Conservation (phyloP, 1,140 invertebrate species). For the Microplitis demolitor region DNA sequence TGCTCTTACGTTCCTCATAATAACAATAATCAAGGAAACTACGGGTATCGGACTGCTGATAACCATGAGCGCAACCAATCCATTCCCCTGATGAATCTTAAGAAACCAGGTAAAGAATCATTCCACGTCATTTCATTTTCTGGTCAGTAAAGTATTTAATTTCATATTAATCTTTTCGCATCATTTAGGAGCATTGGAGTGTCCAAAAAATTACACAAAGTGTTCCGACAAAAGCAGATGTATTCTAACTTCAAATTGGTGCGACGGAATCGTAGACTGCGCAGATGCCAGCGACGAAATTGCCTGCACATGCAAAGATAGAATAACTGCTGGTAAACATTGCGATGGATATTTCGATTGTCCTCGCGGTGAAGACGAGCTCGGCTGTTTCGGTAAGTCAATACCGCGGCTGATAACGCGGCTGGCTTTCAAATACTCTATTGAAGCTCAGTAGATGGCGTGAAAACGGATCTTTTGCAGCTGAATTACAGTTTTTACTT, state of each 20-base stretch:
- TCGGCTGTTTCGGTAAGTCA: constrained; percentile 71
- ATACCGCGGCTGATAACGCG: neutral
- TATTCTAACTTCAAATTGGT: constrained; percentile 67
- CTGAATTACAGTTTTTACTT: neutral
- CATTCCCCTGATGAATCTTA: too few species aligned
- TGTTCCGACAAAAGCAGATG: constrained; percentile 59
- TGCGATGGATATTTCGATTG: constrained; percentile 85
- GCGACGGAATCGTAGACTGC: constrained; percentile 79
- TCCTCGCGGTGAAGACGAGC: constrained; percentile 72
- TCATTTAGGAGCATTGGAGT: neutral
- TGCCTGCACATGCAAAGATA: constrained; percentile 71
- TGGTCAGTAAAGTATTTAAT: neutral
- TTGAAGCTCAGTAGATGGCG: neutral
- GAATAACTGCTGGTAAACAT: constrained; percentile 66
- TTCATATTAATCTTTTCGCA: neutral
- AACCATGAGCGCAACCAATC: too few species aligned
- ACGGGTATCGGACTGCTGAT: too few species aligned
- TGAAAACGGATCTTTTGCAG: neutral
- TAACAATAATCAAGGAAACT: too few species aligned
- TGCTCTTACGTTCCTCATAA: too few species aligned
- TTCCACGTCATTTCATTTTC: neutral
- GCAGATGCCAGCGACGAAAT: constrained; percentile 81
- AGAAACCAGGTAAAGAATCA: too few species aligned
- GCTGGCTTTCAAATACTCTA: neutral
- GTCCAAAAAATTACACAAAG: constrained; percentile 16